Evolutionary conservation across 2,113 vertebrate species (phyloP).

Genomic region (Psammodynastes pulverulentus): DNA sequence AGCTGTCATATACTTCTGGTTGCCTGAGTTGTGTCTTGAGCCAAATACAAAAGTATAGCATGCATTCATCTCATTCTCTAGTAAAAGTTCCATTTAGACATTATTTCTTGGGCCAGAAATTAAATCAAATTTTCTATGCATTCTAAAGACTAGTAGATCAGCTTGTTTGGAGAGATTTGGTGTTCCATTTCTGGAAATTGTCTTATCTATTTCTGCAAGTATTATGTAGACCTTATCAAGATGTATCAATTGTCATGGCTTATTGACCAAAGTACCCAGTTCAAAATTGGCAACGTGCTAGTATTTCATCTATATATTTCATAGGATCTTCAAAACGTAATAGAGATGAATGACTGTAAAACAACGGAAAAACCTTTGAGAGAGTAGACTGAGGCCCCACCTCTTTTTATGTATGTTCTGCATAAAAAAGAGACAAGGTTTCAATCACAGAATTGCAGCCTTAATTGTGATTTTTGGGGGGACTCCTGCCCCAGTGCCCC

Average conservation of each 20-base stretch:
- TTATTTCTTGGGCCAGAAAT: not conserved
- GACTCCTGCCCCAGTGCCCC: not conserved
- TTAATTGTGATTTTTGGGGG: not conserved
- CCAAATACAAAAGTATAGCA: not conserved
- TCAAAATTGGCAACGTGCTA: not conserved
- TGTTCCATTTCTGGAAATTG: not conserved
- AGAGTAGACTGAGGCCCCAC: not conserved
- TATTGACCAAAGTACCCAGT: not conserved
- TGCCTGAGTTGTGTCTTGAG: not conserved
- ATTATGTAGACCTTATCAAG: not conserved
- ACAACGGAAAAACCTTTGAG: not conserved
- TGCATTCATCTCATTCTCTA: not conserved
- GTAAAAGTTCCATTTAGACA: not conserved
- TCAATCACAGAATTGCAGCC: not conserved
- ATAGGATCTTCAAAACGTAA: not conserved
- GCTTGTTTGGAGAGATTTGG: not conserved
- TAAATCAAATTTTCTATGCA: not conserved
- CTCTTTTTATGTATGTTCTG: not conserved
- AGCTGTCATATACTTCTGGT: not conserved
- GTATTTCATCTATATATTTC: not conserved
- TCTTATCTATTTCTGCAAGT: not conserved
- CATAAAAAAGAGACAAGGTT: not conserved
- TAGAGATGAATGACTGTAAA: not conserved
- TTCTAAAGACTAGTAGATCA: not conserved
- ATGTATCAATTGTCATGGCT: not conserved